phyloP scores from a whole-genome alignment of 2,113 vertebrate genomes.

The Heptranchias perlo region DNA sequence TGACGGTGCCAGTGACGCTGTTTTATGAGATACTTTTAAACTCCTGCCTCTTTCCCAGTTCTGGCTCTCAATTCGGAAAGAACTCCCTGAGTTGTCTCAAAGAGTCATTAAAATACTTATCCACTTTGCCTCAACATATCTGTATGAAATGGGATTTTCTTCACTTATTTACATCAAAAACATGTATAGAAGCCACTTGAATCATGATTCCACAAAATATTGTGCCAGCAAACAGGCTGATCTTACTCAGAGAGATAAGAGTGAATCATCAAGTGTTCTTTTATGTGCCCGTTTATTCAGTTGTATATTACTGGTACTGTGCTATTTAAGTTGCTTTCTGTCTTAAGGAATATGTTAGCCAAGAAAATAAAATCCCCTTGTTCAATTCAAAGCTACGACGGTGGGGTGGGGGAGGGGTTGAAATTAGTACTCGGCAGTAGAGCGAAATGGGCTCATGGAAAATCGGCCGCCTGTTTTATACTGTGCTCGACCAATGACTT shows the following conservation, averaged over 20 bases:
- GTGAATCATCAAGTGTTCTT: background rate
- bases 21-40: background rate
- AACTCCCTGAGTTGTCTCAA: background rate
- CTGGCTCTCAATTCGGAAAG: background rate
- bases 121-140: background rate
- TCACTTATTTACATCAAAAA: conserved; percentile 10
- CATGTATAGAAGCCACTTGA: background rate
- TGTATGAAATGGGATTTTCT: background rate
- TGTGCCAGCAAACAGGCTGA: background rate
- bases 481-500: background rate
- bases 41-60: background rate
- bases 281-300: background rate
- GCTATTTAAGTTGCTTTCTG: background rate
- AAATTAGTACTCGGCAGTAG: background rate
- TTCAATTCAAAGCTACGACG: background rate
- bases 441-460: background rate
- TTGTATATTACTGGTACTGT: background rate
- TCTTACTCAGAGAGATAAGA: background rate
- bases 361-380: background rate
- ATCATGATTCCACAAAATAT: background rate
- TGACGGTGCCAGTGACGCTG: background rate
- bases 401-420: background rate
- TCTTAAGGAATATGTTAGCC: background rate
- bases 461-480: background rate
- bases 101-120: background rate